Conservation (phyloP, 2,113 vertebrate genomes). For the Semnopithecus entellus region DNA sequence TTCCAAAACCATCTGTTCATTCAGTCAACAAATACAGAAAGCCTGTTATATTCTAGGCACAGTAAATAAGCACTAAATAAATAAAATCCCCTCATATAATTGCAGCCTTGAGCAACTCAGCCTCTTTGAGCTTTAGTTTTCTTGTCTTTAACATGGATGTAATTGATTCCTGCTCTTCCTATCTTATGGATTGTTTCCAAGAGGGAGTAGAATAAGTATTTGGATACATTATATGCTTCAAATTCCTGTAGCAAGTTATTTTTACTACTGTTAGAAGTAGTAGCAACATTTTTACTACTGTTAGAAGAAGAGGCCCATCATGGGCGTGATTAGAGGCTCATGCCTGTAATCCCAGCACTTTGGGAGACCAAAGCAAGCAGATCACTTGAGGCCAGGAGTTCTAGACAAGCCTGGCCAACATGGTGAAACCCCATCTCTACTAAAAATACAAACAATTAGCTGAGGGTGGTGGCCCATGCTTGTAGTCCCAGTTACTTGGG, state of each 20-base stretch:
- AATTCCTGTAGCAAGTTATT: not conserved
- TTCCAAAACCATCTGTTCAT: not conserved
- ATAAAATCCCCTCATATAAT: not conserved
- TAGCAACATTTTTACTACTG: not conserved
- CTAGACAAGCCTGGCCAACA: not conserved
- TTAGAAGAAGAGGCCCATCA: not conserved
- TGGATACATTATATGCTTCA: not conserved
- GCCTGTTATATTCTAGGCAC: not conserved
- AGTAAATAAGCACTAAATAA: not conserved
- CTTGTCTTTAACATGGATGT: not conserved
- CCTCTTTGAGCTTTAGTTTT: slow-evolving; percentile 34
- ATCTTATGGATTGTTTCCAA: slow-evolving; percentile 21
- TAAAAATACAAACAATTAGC: not conserved
- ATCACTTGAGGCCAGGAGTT: not conserved
- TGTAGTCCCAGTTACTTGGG: not conserved
- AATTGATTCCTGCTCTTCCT: slow-evolving; percentile 11
- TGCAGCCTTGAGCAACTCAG: not conserved
- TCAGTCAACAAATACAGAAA: not conserved
- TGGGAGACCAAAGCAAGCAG: not conserved
- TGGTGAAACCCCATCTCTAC: not conserved
- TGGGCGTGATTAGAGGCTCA: too few species aligned
- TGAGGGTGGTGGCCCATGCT: not conserved
- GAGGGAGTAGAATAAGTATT: not conserved
- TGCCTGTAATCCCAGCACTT: not conserved
- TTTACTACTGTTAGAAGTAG: not conserved